These are phyloP conservation scores for Gallinago stenura DNA, from an alignment of 2,797 vertebrate species.

Conservation along the genomic window DNA sequence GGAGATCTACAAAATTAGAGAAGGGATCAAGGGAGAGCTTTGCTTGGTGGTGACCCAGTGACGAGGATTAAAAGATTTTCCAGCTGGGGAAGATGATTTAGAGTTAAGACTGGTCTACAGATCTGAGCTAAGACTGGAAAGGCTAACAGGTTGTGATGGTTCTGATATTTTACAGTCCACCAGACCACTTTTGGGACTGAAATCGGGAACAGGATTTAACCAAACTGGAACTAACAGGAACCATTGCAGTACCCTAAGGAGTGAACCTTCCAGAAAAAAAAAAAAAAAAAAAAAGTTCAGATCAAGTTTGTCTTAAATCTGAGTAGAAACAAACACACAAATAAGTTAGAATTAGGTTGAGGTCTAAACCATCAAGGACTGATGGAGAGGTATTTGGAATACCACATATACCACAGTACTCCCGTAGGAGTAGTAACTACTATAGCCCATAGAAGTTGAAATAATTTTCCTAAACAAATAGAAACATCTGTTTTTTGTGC, in stretches of 20 bases:
- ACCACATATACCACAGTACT: no score
- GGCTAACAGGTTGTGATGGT: accelerated
- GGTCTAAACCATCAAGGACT: background rate
- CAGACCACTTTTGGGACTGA: background rate
- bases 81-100: background rate
- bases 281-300: background rate
- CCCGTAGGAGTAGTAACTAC: no score
- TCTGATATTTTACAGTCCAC: background rate
- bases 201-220: background rate
- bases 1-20: background rate
- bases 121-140: background rate
- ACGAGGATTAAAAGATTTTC: background rate
- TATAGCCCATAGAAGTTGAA: background rate
- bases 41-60: background rate
- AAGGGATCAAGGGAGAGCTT: background rate
- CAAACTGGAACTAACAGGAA: background rate
- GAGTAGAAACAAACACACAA: background rate
- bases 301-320: background rate
- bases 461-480: background rate
- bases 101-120: background rate
- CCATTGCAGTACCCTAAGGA: background rate
- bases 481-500: background rate
- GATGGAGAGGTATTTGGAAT: background rate
- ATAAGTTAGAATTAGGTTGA: background rate
- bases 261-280: background rate